Base-by-base conservation (phyloP, 1,140 invertebrate genomes). In the Adoxophyes honmai region DNA sequence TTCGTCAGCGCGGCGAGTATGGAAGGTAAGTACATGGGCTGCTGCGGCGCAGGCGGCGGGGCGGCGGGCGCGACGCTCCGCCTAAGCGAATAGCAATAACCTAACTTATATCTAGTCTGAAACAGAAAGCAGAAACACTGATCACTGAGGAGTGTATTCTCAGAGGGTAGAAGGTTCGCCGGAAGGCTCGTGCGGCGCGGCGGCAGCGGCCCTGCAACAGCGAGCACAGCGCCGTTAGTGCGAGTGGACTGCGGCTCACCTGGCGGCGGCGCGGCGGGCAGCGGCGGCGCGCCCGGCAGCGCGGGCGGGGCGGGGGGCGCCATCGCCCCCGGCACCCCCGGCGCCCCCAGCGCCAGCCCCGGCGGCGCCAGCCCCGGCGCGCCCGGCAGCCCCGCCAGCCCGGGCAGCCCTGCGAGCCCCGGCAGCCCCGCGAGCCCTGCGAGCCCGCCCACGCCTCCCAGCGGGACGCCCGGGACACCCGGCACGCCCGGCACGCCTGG, bases 101-200 rank as follows among this genome's bases (percentile, higher is more conserved):
- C 79, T 85, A 85, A 85, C 81, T 80, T 85, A 56, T 56, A 82
- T 81, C 79, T 85, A 82, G 78, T 64, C 81, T 85, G 81, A 73
- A 85, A 85, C 81, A 85, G 81, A 85, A 85, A 85, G 81, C 81
- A 85, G 79, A 85, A 69, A 77, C 73, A 69, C 64, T 68, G 78
- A 80, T 82, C 78, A 82, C 79, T 85, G 75, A 73, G 71, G 57
- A 59, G 13, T 62, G 58, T 39, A 55, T 59, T 60, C 53, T 44
- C 34, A 9, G 59, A 54, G 38, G 33, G 7, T 52, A 52, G n/a
- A n/a, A n/a, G n/a, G n/a, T n/a, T 28, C 2, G 21, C 21, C 37
- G 36, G 28, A 37, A n/a, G 33, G 28, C 8, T 1, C 1, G n/a
- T 33, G n/a, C n/a, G 16, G 14, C 11, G 16, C 52, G 21, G 56